Evolutionary conservation across 2,888 invertebrate species (phyloP), one percentile per base, ranked within the genome.

Genomic region (Gari tellinella): DNA sequence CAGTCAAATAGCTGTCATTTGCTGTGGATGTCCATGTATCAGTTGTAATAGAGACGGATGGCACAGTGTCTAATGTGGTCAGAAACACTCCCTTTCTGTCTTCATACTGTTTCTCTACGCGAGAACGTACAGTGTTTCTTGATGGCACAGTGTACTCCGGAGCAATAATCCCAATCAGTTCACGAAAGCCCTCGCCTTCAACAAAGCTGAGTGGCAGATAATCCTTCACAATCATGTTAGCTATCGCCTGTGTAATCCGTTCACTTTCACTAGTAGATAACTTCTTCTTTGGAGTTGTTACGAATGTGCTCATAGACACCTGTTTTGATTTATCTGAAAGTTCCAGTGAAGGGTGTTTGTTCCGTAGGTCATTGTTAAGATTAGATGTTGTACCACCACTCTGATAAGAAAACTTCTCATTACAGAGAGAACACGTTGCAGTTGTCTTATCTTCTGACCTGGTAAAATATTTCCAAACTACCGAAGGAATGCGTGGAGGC

Each of bases 1-100:
- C 19, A 14, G 62, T 41, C 0, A 48, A 17, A 25, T 49, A 56
- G 23, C 65, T 65, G 5, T 65, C 65, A 7, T 48, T 65, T 4
- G 49, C 21, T 17, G 48, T 56, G 2, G 65, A 65, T 1, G 56
- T 56, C 65, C 56, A 65, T 2, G 65, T 65, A 26, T 65, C 65
- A 12, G 65, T 57, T 14, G 56, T 65, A 5, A 65, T 48, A n/a
- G 65, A 10, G 25, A 31, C 65, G 1, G 48, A 38, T 8, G 38
- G 21, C 4, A 49, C 55, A 17, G 12, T 2, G 4, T 56, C 15
- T 10, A 65, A 40, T 14, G 17, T 26, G 15, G 57, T 41, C 5
- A 26, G 38, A 0, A 52, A 45, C 1, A 5, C 3, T 0, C 31
- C 45, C 37, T 21, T 49, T n/a, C 38, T 43, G 14, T 2, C 17